A percentile compares a stretch with the other conserved stretches of the same genome.
These are phyloP conservation scores for Grus americana DNA, from an alignment of 2,113 vertebrate genomes.

Conservation along the genomic window DNA sequence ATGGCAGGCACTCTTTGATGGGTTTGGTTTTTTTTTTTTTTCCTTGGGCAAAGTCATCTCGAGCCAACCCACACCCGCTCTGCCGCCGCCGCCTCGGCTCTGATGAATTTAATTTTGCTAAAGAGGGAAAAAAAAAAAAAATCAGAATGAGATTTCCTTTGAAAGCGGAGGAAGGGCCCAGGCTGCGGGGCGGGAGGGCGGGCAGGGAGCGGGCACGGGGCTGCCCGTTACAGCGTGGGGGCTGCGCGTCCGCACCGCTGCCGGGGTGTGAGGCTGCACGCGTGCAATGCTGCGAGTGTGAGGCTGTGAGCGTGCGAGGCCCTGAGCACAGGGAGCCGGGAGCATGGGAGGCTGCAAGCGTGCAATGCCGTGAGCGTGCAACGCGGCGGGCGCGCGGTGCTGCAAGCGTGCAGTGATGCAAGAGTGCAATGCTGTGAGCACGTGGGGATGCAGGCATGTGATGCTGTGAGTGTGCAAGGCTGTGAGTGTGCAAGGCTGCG, in stretches of 20 bases:
- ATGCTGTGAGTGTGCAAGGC: fast-evolving
- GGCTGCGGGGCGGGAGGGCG: background rate
- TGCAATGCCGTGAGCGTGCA: fast-evolving
- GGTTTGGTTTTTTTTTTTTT: background rate
- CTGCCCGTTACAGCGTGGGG: background rate
- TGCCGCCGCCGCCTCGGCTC: fast-evolving
- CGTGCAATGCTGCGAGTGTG: background rate
- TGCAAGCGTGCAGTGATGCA: fast-evolving
- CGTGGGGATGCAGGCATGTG: background rate
- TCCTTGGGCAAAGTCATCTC: background rate
- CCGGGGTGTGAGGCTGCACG: background rate
- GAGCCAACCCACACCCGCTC: background rate
- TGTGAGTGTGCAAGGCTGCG: background rate
- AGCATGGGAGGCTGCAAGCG: fast-evolving
- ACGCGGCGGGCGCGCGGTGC: fast-evolving
- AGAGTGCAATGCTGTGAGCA: fast-evolving
- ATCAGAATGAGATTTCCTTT: background rate
- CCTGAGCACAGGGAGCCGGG: background rate
- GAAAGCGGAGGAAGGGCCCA: background rate
- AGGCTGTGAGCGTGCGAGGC: background rate
- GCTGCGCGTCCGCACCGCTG: background rate
- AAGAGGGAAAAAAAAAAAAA: background rate
- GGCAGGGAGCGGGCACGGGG: background rate
- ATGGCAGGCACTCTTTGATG: background rate
- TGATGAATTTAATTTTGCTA: background rate